These are phyloP conservation scores for Sussaba pulchella DNA, from an alignment of 2,888 invertebrate species.

Conservation along the genomic window DNA sequence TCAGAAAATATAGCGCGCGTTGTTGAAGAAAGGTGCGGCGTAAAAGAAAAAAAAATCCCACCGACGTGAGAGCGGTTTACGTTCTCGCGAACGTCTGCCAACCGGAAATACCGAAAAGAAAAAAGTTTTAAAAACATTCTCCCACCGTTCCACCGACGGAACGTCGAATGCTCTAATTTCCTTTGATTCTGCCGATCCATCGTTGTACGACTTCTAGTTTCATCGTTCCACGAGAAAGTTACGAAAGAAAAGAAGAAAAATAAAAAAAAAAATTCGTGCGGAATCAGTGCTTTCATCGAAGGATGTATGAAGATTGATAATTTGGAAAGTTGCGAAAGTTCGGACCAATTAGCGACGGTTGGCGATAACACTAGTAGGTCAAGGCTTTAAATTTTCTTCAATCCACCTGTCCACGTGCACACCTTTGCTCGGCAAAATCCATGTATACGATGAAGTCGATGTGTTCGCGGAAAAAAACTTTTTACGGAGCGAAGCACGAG, in stretches of 20 bases:
- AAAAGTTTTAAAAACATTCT: neutral
- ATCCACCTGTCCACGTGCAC: conserved; percentile 19
- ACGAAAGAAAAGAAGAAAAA: too few species aligned
- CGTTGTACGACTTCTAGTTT: too few species aligned
- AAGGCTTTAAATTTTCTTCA: conserved; percentile 5
- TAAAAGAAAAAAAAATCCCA: neutral
- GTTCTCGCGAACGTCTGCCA: neutral
- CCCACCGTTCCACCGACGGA: too few species aligned
- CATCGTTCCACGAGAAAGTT: neutral
- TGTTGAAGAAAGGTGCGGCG: too few species aligned
- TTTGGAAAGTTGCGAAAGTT: neutral
- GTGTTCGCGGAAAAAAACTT: conserved; percentile 18
- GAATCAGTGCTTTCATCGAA: too few species aligned
- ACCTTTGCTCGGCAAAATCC: conserved; percentile 26
- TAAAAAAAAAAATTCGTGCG: too few species aligned
- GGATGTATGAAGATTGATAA: neutral
- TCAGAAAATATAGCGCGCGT: too few species aligned
- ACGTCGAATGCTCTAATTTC: neutral
- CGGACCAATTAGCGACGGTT: neutral
- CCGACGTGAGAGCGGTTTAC: neutral
- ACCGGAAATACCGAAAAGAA: neutral
- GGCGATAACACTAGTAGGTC: conserved; percentile 40
- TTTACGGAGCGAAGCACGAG: conserved; percentile 25
- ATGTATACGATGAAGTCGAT: neutral
- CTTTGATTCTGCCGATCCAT: too few species aligned